Evolutionary conservation across 2,113 vertebrate genomes (phyloP), one percentile per base, ranked within the genome.

Genomic region (Ondatra zibethicus): DNA sequence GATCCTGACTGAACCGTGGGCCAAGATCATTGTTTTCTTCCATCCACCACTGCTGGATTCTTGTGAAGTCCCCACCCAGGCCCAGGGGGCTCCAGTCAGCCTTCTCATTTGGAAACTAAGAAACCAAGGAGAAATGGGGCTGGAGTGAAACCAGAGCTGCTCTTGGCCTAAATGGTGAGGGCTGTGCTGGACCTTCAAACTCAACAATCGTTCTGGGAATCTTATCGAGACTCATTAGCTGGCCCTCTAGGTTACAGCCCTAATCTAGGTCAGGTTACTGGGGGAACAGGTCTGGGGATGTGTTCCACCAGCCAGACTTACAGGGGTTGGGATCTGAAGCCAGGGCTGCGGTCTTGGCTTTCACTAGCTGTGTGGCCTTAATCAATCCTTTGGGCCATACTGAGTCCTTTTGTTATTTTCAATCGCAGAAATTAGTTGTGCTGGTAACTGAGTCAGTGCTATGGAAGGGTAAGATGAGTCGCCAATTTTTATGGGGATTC

Each of bases 401-500:
- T 61, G 29, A 45, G 39, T 65, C 10, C 27, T 65, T 85, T 81
- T 61, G 21, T 70, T 77, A 89, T 96, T 92, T 88, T 77, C 77
- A 68, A 58, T 92, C 58, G 36, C 88, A 87, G 76, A 95, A 90
- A 88, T 42, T 97, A 70, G 78, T 90, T 85, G 12, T 23, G 70
- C 72, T 92, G 81, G 72, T 63, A 88, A 85, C 36, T 52, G 85
- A 90, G 29, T 94, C 33, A 36, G 89, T 39, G 39, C 65, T 72
- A 1, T 55, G 77, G 88, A 75, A 82, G 88, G 33, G 39, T 89
- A 88, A 84, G 25, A 93, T 76, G 92, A 96, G 39, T 93, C 97
- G 92, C 75, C 76, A 55, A n/a, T 77, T 96, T 84, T 96, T 75
- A 77, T 96, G 96, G 96, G 96, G 88, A 97, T 75, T 96, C 85